Conservation (phyloP, 2,113 vertebrate genomes). For the Cololabis saira region DNA sequence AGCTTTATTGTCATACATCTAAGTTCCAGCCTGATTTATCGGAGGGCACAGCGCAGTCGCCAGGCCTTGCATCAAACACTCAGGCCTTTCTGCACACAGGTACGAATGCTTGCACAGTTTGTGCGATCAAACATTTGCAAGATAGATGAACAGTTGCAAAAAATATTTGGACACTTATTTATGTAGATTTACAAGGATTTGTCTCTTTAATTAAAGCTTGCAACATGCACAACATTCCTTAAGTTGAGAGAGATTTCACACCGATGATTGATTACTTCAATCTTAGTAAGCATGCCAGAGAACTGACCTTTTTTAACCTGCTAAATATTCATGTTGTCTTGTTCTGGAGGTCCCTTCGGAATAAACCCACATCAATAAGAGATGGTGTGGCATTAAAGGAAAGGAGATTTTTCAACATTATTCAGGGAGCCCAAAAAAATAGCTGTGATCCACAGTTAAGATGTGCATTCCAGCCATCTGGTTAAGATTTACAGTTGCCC, state of each 20-base stretch:
- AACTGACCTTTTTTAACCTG: conserved; percentile 55
- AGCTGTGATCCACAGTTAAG: conserved; percentile 46
- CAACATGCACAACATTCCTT: background rate
- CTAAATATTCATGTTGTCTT: conserved; percentile 67
- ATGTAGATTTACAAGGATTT: conserved; percentile 14
- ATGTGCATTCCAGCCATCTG: conserved; percentile 63
- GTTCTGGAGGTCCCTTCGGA: conserved; percentile 44
- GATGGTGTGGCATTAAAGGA: conserved; percentile 41
- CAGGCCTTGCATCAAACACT: conserved; percentile 42
- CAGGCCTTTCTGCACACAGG: conserved; percentile 2
- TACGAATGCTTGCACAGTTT: conserved; percentile 22
- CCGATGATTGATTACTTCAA: conserved; percentile 49
- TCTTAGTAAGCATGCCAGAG: conserved; percentile 21
- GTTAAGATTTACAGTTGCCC: conserved; percentile 54
- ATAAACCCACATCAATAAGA: conserved; percentile 47
- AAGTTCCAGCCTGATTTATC: conserved; percentile 47
- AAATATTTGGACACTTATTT: conserved; percentile 24
- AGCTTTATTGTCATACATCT: conserved; percentile 52
- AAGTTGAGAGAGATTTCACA: conserved; percentile 36
- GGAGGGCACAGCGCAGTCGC: conserved; percentile 15
- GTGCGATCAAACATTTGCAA: background rate
- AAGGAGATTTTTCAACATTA: conserved; percentile 41
- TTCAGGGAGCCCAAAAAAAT: conserved; percentile 27
- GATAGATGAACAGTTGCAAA: conserved; percentile 21
- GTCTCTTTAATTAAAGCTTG: conserved; percentile 9